Conservation (phyloP, 2,113 vertebrate genomes). For the Anser cygnoides region DNA sequence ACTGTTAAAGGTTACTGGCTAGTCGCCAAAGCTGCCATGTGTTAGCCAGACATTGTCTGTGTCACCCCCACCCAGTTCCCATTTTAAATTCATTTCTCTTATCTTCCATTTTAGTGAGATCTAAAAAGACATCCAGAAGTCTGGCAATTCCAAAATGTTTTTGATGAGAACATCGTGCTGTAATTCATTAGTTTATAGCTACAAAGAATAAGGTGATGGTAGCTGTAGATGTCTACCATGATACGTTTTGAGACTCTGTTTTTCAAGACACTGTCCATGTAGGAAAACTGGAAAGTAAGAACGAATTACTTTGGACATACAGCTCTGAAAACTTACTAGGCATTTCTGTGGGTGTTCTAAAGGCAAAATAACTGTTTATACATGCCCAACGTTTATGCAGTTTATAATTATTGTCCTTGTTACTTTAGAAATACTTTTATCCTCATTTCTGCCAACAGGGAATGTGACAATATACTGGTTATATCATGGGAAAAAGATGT, state of each 20-base stretch:
- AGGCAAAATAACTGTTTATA: not conserved
- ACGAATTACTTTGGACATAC: not conserved
- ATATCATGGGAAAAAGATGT: not conserved
- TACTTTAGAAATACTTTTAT: not conserved
- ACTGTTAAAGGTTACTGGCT: slow-evolving; percentile 48
- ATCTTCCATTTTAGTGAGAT: slow-evolving; percentile 61
- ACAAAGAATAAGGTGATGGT: not conserved
- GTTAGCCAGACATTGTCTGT: slow-evolving; percentile 44
- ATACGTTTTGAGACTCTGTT: not conserved
- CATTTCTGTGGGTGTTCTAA: not conserved
- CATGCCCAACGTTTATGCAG: not conserved
- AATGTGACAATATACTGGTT: not conserved
- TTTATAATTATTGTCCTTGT: not conserved
- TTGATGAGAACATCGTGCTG: slow-evolving; percentile 26
- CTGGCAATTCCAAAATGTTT: slow-evolving; percentile 29
- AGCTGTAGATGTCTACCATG: not conserved
- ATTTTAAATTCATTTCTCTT: slow-evolving; percentile 58
- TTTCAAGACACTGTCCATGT: not conserved
- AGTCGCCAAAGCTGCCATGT: slow-evolving; percentile 54
- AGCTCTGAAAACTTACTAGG: not conserved
- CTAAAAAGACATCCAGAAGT: slow-evolving; percentile 49
- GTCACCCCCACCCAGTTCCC: not conserved
- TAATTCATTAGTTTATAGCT: slow-evolving; percentile 38
- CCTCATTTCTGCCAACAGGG: not conserved
- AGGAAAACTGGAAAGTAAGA: not conserved